A percentile compares a stretch with the other conserved stretches of the same genome.
These are phyloP conservation scores for Hypercompe scribonia DNA, from an alignment of 2,888 invertebrate genomes.

Conservation along the genomic window DNA sequence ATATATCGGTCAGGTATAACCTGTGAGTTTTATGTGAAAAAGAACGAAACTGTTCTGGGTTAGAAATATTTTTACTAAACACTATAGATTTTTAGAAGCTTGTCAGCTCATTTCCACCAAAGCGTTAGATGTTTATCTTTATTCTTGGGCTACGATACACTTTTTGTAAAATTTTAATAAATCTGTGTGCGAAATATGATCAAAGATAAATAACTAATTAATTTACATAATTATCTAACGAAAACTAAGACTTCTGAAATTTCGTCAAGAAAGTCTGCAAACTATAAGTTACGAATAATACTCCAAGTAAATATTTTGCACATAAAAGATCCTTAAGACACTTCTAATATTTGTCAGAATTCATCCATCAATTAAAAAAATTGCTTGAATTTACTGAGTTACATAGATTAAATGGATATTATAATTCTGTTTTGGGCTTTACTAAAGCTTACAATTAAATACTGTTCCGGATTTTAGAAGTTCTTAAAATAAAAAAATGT, in stretches of 20 bases:
- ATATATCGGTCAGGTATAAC: background rate
- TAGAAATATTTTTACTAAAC: too few relatives aligned
- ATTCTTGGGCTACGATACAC: background rate
- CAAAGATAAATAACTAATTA: too few relatives aligned
- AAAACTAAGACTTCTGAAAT: background rate
- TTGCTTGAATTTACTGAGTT: background rate
- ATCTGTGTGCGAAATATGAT: too few relatives aligned
- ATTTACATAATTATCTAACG: too few relatives aligned
- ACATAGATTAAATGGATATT: background rate
- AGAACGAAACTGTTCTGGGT: background rate
- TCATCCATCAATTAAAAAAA: background rate
- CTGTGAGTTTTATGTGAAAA: background rate
- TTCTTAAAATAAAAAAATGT: too few relatives aligned
- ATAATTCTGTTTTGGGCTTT: background rate
- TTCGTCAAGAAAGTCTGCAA: background rate
- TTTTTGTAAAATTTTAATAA: background rate
- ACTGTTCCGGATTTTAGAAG: background rate
- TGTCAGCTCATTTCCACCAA: too few relatives aligned
- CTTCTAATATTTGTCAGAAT: background rate
- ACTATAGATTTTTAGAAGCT: too few relatives aligned
- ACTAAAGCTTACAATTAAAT: background rate
- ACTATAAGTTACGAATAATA: background rate
- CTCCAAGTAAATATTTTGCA: background rate
- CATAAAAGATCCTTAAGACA: background rate
- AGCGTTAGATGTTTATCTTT: too few relatives aligned